Evolutionary conservation across 1,140 invertebrate genomes (phyloP), one percentile per base, ranked within the genome.

Genomic region (Saccostrea echinata): DNA sequence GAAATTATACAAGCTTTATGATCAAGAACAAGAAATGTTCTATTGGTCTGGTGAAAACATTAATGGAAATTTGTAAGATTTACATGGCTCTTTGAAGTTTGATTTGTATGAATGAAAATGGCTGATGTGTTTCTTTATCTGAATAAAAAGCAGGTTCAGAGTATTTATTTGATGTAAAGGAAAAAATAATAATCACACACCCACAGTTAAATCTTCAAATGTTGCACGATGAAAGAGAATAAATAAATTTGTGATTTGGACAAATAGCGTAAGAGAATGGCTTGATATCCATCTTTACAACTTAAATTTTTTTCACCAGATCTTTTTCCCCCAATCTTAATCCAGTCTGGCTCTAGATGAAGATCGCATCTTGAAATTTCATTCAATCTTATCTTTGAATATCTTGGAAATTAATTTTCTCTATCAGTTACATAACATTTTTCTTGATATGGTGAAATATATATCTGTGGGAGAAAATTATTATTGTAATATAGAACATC

Each of bases 41-140:
- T 76, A 76, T 76, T 35, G 12, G 68, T 30, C 27, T 76, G 30
- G 16, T 24, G 68, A 76, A 71, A 30, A 33, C 68, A 76, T 76
- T 76, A 76, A 76, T 76, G 68, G 27, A 71, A 76, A 30, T 76
- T 76, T 76, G 68, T 27, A 76, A 76, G 68, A 76, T 76, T 76
- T 76, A 76, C 30, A 16, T 13, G 4, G 27, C 33, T 27, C 68
- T 76, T 76, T 76, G 68, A 76, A 76, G 68, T 35, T 76, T 76
- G 27, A 76, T 76, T 35, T 76, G 68, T 76, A 76, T 27, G 68
- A 76, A 76, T 76, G 68, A 33, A 76, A 76, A 76, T 76, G 68
- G 68, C 30, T 76, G 27, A 76, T 76, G 68, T 30, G 16, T 24
- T 76, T 76, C 27, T 27, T 76, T 76, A 30, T 30, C 27, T 27